Percentiles rank a stretch among this genome's conserved stretches.
Conservation (phyloP, 1,140 invertebrate genomes). For the Drosophila bifasciata region DNA sequence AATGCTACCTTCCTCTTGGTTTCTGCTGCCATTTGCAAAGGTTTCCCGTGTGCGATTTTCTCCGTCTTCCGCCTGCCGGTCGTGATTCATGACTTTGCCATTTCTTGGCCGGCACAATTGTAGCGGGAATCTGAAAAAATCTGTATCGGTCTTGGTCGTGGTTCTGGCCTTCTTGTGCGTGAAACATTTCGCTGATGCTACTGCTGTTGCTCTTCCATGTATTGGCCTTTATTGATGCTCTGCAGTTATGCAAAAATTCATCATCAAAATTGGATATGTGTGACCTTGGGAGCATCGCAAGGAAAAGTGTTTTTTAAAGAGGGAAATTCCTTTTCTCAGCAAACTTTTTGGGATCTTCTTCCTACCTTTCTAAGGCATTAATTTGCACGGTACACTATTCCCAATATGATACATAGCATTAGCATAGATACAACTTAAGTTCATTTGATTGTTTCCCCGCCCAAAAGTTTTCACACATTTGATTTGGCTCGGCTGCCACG, state of each 20-base stretch:
- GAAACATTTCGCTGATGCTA: conserved; percentile 44
- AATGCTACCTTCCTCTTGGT: conserved; percentile 45
- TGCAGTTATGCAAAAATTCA: conserved; percentile 71
- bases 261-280: conserved; percentile 62
- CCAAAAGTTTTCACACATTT: conserved; percentile 47
- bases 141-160: conserved; percentile 31
- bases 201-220: conserved; percentile 19
- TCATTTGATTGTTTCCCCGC: conserved; percentile 16
- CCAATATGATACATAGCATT: too few relatives aligned
- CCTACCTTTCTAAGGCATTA: too few relatives aligned
- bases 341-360: too few relatives aligned
- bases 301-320: conserved; percentile 15
- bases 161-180: conserved; percentile 52
- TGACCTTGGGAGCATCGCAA: conserved; percentile 41
- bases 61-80: conserved; percentile 37
- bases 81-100: conserved; percentile 75
- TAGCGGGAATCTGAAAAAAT: conserved; percentile 58
- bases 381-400: too few relatives aligned
- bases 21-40: conserved; percentile 55
- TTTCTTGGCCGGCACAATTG: conserved; percentile 60
- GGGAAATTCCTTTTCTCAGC: too few relatives aligned
- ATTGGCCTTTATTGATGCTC: conserved; percentile 60
- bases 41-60: conserved; percentile 61
- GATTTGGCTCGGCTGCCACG: conserved; percentile 54
- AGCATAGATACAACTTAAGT: background rate